Conservation (phyloP, 2,888 invertebrate genomes). For the Drosophila nr. perissopoda region DNA sequence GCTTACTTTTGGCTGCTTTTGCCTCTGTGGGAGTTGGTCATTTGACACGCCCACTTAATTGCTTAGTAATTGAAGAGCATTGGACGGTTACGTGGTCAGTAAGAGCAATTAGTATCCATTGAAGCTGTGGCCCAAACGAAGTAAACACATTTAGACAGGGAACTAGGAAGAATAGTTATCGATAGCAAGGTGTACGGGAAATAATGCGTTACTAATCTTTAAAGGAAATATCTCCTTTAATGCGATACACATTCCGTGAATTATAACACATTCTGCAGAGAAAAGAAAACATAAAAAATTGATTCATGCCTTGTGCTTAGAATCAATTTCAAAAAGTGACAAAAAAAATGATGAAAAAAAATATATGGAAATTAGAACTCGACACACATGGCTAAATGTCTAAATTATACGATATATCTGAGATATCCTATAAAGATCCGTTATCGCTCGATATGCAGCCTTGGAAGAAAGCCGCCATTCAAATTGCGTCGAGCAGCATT, state of each 20-base stretch:
- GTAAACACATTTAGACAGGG: neutral
- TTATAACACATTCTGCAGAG: neutral
- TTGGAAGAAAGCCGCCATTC: neutral
- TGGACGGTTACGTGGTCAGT: slow-evolving; percentile 26
- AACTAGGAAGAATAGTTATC: neutral
- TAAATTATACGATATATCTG: neutral
- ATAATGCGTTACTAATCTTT: neutral
- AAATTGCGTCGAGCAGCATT: slow-evolving; percentile 23
- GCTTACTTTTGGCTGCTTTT: slow-evolving; percentile 13
- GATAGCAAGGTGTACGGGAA: neutral
- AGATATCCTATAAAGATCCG: neutral
- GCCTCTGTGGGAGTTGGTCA: slow-evolving; percentile 10
- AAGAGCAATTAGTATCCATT: slow-evolving; percentile 31
- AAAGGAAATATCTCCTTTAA: neutral
- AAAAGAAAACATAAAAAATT: neutral
- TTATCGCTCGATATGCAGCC: neutral
- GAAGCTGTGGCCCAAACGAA: slow-evolving; percentile 9
- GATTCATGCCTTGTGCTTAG: neutral
- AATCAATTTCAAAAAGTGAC: neutral
- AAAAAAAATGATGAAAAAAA: neutral
- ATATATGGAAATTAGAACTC: neutral
- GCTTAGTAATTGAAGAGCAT: slow-evolving; percentile 38
- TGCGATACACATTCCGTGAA: neutral
- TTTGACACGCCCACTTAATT: slow-evolving; percentile 47
- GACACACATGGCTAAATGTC: slow-evolving; percentile 22